phyloP scores from a whole-genome alignment of 2,888 invertebrate species.

The Agrenia bidenticulata region DNA sequence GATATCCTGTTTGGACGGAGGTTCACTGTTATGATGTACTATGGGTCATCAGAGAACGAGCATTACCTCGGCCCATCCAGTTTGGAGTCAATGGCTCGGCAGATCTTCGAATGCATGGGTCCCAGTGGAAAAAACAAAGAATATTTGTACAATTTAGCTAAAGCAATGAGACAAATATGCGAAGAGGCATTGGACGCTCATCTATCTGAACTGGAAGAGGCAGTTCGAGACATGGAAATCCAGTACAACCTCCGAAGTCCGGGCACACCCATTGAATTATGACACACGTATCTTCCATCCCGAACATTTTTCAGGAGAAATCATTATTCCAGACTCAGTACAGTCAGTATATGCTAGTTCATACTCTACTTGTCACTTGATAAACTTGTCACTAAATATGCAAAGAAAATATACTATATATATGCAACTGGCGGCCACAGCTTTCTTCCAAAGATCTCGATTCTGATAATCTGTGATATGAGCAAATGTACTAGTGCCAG shows the following conservation, averaged over 20 bases:
- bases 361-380: no score
- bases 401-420: no score
- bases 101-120: constrained; percentile 72
- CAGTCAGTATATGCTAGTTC: no score
- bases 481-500: no score
- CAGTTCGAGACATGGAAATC: constrained; percentile 58
- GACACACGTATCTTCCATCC: neutral
- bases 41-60: constrained; percentile 78
- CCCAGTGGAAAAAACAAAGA: constrained; percentile 89
- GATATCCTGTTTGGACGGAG: constrained; percentile 56
- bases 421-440: no score
- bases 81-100: constrained; percentile 73
- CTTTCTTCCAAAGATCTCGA: no score
- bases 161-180: constrained; percentile 72
- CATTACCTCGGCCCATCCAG: constrained; percentile 77
- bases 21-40: constrained; percentile 74
- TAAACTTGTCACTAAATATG: no score
- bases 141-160: constrained; percentile 81
- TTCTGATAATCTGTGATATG: no score
- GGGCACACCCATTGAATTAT: constrained; percentile 19
- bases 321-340: no score
- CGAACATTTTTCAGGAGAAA: no score
- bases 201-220: constrained; percentile 70
- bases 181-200: constrained; percentile 75
- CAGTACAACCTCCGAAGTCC: constrained; percentile 53